A percentile compares a stretch with the other conserved stretches of the same genome.
Conservation (phyloP, 2,797 vertebrate genomes). For the Antrozous pallidus region DNA sequence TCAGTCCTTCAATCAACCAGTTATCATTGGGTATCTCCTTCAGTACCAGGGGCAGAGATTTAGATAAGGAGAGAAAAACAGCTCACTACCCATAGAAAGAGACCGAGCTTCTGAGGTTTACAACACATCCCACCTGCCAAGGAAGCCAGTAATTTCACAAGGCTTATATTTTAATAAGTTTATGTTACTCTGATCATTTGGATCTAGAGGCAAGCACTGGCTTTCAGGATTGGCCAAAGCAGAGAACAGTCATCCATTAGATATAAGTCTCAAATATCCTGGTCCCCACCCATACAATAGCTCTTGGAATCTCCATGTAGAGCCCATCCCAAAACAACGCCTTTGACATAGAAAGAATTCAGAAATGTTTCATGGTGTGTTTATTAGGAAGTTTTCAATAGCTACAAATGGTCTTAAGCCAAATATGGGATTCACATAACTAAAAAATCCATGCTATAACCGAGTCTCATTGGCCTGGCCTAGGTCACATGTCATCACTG, state of each 20-base stretch:
- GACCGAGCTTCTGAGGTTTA: background rate
- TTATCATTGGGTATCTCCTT: background rate
- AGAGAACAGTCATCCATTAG: background rate
- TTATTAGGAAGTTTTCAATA: background rate
- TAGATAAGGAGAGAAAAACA: background rate
- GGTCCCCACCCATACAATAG: too few species aligned
- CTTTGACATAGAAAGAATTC: background rate
- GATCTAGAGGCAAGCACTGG: background rate
- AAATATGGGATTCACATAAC: background rate
- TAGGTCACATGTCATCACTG: background rate
- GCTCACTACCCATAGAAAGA: background rate
- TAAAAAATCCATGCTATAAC: background rate
- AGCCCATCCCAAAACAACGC: background rate
- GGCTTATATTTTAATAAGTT: background rate
- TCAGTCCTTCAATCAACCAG: background rate
- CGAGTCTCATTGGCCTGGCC: background rate
- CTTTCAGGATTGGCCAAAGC: background rate
- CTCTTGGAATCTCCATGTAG: background rate
- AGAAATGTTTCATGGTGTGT: background rate
- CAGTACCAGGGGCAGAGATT: background rate
- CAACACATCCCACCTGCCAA: background rate
- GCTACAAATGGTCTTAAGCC: background rate
- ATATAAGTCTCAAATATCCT: background rate
- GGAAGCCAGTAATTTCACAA: slow-evolving; percentile 17
- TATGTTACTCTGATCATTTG: background rate